Base-by-base conservation (phyloP, 1,140 invertebrate species). In the Plodia interpunctella region DNA sequence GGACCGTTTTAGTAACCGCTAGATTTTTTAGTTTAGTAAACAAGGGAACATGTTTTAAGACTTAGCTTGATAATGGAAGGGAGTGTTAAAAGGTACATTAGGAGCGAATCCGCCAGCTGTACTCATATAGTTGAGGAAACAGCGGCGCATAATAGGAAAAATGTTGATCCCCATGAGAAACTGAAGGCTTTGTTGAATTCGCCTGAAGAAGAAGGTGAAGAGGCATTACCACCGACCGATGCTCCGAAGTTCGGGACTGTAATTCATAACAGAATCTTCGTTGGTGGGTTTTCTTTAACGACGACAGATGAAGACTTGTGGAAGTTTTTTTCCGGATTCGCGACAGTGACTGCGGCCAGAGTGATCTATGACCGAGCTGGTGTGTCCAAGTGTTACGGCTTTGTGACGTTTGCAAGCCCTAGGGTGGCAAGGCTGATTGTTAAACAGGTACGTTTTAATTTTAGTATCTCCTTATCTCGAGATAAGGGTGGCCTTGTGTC, bases 201-300 rank as follows among this genome's bases (percentile, higher is more conserved):
- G 0, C 87, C 83, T 5, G 88, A 88, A 10, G 88, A 88, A 3
- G 86, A 84, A 15, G 83, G 78, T 0, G 88, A 90, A 21, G 90
- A 90, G 32, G 76, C 72, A 8, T 66, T 86, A 1, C 90, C 90
- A 17, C 90, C 91, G n/a, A 86, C 90, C 25, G 90, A 93, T 62
- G 94, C 93, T 13, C 94, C 93, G 13, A 95, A 94, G 83, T 94
- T 92, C 74, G 95, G 95, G 55, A 95, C 94, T 49, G 88, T 96
- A 50, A 96, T 98, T 67, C 97, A 97, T 62, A 98, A 98, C 90
- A 92, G 97, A 76, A 96, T 98, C 76, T 99, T 99, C 91, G 96
- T 98, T 44, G 96, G 96, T 50, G 97, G 97, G n/a, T 97, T 98
- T 73, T 95, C 96, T 13, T 93, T 95, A 57, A 95, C 93, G 60